Evolutionary conservation across 2,888 invertebrate species (phyloP), one percentile per base, ranked within the genome.

Genomic region (Sericinus montela): DNA sequence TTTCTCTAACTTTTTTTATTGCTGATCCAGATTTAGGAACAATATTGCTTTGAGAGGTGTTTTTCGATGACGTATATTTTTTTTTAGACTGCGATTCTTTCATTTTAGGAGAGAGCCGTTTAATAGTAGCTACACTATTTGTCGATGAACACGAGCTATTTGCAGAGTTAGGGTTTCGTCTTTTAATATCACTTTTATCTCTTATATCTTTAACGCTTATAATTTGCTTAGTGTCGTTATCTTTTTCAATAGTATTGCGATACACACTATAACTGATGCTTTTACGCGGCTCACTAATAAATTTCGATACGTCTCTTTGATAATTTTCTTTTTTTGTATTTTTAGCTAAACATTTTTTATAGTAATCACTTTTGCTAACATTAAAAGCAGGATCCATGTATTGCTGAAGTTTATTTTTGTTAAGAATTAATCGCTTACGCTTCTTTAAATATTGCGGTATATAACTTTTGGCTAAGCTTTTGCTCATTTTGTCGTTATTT

Each of bases 101-200:
- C 6, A n/a, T 32, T n/a, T 32, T 56, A 2, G 58, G 60, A 6
- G 69, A 57, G 28, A 60, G 64, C 29, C 67, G 65, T 55, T 67
- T 72, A n/a, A 85, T 79, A 19, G 84, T 84, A 13, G 75, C 70
- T 57, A 80, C 56, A 57, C 83, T 85, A 48, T 75, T 81, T 15
- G 71, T 75, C 10, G 83, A 78, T 5, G 85, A 86, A 58, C 80
- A 67, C 13, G 84, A 83, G 58, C 84, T 81, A 52, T 72, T 74
- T 45, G 68, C 65, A 9, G 84, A 80, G 30, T 59, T 58, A 28
- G 74, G n/a, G 9, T 49, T 49, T 10, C 40, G 29, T 29, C 5
- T 35, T 40, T 49, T 45, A 23, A 65, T 50, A 70, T 79, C 29
- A 53, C 59, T 62, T n/a, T 55, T 59, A 42, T 54, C 54, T 47